Evolutionary conservation across 1,140 invertebrate genomes (phyloP), one percentile per base, ranked within the genome.

Genomic region (Globodera ellingtonae): DNA sequence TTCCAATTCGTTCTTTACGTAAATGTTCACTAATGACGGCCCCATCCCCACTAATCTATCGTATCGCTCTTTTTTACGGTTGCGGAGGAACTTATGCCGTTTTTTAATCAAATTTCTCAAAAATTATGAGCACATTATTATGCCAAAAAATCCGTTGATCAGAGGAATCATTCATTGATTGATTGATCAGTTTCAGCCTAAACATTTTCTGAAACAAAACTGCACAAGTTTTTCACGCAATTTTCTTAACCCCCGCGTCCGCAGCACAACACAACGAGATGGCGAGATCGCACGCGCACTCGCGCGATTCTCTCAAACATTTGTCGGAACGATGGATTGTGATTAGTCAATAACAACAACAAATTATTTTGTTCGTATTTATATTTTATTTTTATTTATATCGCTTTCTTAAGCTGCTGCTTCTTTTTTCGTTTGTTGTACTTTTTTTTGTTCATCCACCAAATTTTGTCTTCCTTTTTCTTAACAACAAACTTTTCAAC

Each of bases 311-410:
- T 13, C 50, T 5, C 66, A n/a, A 35, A 70, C 67, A 70, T 70
- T 70, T 70, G 67, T 21, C 35, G 67, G 67, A 70, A 70, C 8
- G 67, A 70, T 44, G 56, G 67, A 44, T 70, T 70, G 67, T 70
- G 67, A 70, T 70, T 70, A 70, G 67, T 70, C 67, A 70, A 44
- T 1, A 35, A 15, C 21, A 9, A 24, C 24, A 24, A 24, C 24
- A 24, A 24, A 35, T 70, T 70, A 10, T 10, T 18, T 10, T 47
- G 59, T 21, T 15, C 59, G 13, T 21, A 21, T 65, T 21, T 21
- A 21, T 21, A 65, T 21, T 21, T 65, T 65, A 21, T 65, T 21
- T 21, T 15, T 65, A 2, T 3, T 21, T 65, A 65, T 13, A 15
- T 65, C 13, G 13, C 59, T 3, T 13, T 65, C 35, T 65, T 21